Percentiles rank a stretch among this genome's conserved stretches.
Conservation (phyloP, 2,113 vertebrate species). For the Octodon degus region DNA sequence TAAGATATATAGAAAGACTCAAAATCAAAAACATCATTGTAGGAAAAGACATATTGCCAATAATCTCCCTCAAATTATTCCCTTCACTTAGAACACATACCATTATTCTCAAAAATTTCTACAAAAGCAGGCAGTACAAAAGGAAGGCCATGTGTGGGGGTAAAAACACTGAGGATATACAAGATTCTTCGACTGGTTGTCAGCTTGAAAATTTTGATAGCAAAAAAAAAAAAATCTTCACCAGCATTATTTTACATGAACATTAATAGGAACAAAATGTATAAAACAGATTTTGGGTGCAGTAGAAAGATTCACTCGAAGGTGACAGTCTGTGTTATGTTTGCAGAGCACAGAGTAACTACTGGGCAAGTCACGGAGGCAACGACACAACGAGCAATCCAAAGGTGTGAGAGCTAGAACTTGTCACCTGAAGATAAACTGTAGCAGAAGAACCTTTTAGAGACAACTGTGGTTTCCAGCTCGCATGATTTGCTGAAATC, state of each 20-base stretch:
- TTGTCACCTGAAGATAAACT: neutral
- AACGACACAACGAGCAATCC: neutral
- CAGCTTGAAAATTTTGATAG: neutral
- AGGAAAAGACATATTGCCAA: neutral
- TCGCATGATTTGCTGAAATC: neutral
- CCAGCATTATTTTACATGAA: neutral
- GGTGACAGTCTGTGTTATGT: neutral
- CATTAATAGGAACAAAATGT: neutral
- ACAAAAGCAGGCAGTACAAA: neutral
- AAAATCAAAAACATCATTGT: neutral
- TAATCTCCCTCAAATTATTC: neutral
- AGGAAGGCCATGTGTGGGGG: neutral
- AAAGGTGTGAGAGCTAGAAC: neutral
- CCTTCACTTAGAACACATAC: neutral
- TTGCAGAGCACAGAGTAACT: neutral
- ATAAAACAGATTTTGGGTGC: neutral
- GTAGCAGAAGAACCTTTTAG: neutral
- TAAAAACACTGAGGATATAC: neutral
- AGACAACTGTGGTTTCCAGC: neutral
- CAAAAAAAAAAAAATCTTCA: neutral
- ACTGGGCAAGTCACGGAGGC: neutral
- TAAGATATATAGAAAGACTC: neutral
- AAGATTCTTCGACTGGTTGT: neutral
- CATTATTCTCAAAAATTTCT: neutral
- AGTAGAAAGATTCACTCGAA: neutral